Percentiles rank a stretch among this genome's conserved stretches.
Evolutionary conservation across 2,113 vertebrate species (phyloP).

Genomic region (Sterrhoptilus dennistouni): DNA sequence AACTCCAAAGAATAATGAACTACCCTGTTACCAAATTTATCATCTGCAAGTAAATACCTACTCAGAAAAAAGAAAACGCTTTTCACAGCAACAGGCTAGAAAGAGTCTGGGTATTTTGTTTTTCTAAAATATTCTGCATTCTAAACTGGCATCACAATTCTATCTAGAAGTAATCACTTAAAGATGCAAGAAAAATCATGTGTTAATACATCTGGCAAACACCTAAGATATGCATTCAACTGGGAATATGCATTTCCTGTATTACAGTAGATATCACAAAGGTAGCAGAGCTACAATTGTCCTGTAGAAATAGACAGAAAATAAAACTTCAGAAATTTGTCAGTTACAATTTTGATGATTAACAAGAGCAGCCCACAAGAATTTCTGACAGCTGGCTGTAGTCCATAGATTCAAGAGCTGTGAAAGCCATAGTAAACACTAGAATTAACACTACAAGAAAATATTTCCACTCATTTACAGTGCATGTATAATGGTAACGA

Average conservation of each 20-base stretch:
- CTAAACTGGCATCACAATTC: background rate
- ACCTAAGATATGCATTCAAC: background rate
- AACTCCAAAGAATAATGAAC: background rate
- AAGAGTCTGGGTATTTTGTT: background rate
- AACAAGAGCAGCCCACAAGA: conserved; percentile 25
- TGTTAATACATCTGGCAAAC: background rate
- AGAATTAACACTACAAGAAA: conserved; percentile 7
- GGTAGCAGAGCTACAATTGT: background rate
- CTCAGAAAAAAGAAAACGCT: background rate
- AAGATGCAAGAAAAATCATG: background rate
- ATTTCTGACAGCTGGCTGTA: conserved; percentile 44
- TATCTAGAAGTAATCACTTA: background rate
- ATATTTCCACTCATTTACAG: conserved; percentile 12
- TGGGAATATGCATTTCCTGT: background rate
- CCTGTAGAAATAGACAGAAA: background rate
- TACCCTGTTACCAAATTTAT: background rate
- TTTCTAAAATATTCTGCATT: background rate
- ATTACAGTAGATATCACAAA: background rate
- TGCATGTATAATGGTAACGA: background rate
- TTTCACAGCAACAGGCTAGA: background rate
- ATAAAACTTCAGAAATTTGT: background rate
- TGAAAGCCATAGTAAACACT: conserved; percentile 46
- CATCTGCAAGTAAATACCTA: background rate
- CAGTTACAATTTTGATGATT: background rate
- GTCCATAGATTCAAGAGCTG: conserved; percentile 34